Evolutionary conservation across 2,797 vertebrate species (phyloP).

Genomic region (Lepidocolaptes lacrymiger): DNA sequence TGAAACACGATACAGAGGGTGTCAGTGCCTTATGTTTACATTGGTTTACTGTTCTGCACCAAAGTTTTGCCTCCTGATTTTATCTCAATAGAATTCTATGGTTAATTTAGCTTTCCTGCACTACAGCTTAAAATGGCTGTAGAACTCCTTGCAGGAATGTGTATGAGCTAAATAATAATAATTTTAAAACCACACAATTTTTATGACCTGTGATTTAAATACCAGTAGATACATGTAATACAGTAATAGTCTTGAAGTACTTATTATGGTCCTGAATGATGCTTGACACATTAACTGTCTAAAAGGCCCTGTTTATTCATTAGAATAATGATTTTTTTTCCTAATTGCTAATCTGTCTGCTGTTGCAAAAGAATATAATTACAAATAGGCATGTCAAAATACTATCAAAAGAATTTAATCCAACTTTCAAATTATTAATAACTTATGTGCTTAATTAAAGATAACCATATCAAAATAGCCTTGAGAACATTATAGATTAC

Average conservation of each 20-base stretch:
- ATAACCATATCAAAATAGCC: conserved; percentile 20
- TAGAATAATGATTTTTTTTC: neutral
- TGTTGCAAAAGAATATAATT: neutral
- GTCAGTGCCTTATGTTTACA: neutral
- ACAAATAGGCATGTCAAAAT: conserved; percentile 22
- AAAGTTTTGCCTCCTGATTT: neutral
- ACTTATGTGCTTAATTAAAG: conserved; percentile 41
- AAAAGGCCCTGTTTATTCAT: conserved; percentile 7
- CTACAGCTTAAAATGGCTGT: neutral
- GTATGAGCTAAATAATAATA: neutral
- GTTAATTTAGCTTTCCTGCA: neutral
- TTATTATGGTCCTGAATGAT: neutral
- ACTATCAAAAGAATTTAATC: conserved; percentile 22
- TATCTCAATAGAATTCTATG: neutral
- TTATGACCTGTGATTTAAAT: neutral
- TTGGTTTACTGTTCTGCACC: neutral
- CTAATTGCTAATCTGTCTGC: neutral
- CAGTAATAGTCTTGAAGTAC: neutral
- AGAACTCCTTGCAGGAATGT: neutral
- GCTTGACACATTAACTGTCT: neutral
- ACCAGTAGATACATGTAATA: neutral
- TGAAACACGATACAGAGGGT: neutral
- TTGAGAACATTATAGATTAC: conserved; percentile 13
- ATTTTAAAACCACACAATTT: neutral
- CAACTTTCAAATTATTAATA: conserved; percentile 42